These are phyloP conservation scores for Drosophila kanekoi DNA, from an alignment of 2,888 invertebrate genomes.

Conservation along the genomic window DNA sequence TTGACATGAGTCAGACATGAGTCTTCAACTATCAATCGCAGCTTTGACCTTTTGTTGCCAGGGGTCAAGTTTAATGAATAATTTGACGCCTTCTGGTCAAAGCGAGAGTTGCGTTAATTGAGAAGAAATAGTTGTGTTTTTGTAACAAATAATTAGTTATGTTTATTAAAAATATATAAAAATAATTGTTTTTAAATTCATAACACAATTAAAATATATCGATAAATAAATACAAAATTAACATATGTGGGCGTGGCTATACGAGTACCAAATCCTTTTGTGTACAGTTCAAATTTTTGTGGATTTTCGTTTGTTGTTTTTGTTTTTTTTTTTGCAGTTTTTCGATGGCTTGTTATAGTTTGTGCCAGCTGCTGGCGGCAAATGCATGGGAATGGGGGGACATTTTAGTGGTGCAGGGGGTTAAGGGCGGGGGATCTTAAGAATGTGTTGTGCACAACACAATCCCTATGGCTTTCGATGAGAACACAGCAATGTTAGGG, in stretches of 20 bases:
- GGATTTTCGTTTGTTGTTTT: constrained; percentile 23
- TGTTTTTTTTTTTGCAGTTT: constrained; percentile 47
- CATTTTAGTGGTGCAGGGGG: constrained; percentile 20
- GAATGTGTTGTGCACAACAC: constrained; percentile 25
- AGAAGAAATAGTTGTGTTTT: constrained; percentile 18
- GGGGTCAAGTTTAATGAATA: constrained; percentile 16
- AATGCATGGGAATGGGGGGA: constrained; percentile 66
- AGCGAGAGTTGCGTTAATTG: neutral
- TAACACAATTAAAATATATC: constrained; percentile 48
- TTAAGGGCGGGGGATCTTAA: constrained; percentile 16
- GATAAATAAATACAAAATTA: constrained; percentile 75
- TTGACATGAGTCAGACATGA: constrained; percentile 19
- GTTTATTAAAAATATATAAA: constrained; percentile 55
- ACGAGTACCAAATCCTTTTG: constrained; percentile 35
- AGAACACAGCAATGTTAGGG: constrained; percentile 30
- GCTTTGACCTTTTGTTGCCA: constrained; percentile 28
- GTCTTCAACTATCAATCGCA: constrained; percentile 47
- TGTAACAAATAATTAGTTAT: constrained; percentile 64
- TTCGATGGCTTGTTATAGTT: constrained; percentile 72
- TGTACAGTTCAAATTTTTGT: constrained; percentile 30
- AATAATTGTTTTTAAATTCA: constrained; percentile 51
- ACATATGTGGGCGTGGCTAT: constrained; percentile 42
- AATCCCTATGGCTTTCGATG: constrained; percentile 53
- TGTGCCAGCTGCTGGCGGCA: constrained; percentile 56
- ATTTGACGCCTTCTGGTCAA: neutral